Base-by-base conservation (phyloP, 2,797 vertebrate species). In the Lepus townsendii region DNA sequence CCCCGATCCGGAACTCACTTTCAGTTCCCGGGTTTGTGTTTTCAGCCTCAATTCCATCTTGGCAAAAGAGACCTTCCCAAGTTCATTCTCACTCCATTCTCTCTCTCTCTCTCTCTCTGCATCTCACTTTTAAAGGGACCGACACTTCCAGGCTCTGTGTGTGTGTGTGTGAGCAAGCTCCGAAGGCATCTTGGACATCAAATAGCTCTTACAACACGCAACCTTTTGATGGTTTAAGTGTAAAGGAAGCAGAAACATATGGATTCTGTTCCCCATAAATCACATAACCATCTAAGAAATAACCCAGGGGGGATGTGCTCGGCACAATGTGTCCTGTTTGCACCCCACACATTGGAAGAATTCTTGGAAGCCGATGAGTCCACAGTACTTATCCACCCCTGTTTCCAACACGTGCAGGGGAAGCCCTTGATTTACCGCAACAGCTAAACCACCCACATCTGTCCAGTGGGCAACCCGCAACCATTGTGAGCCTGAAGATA, bases 201-300 rank as follows among this genome's bases (percentile, higher is more conserved):
- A 86, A 93, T 65, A 91, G 65, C 80, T 96, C 95, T 95, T 95
- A 95, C 83, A 68, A 96, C 85, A 96, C 76, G 96, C 88, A 96
- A 62, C 8, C 60, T 95, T 96, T 91, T 96, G 88, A 97, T 96
- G 95, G 88, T 79, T 94, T 90, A 93, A 95, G 92, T 95, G 92
- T 94, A 96, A 96, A 95, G 73, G 77, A 97, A 96, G 77, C 89
- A 95, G 83, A 95, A 97, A 96, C 97, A 97, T 97, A 97, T 96
- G 96, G 96, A 96, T 96, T 91, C 80, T 75, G 94, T 97, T 97
- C 95, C 78, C 84, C 86, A 91, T 94, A 94, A 96, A 90, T 96
- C 84, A 96, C 92, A 94, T 9, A 42, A 73, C 0, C 35, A 75
- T 82, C 87, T 72, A 95, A 86, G 94, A 92, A 57, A 57, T 17